Evolutionary conservation across 2,113 vertebrate genomes (phyloP), one percentile per base, ranked within the genome.

Genomic region (Vicugna pacos): DNA sequence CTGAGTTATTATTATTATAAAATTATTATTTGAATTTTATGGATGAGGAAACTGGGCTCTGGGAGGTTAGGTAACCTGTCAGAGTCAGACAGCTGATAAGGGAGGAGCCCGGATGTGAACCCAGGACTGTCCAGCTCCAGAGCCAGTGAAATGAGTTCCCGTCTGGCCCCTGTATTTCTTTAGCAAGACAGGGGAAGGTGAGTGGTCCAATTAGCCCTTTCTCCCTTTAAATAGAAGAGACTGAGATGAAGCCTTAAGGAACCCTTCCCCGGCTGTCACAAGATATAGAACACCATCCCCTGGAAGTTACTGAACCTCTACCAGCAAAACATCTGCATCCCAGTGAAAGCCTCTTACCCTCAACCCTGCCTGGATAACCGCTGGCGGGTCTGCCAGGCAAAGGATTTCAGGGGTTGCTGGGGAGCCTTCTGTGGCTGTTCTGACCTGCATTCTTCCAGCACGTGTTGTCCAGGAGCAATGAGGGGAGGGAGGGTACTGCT

Each of bases 381-480:
- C n/a, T 24, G 52, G 91, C 67, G 54, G 67, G 16, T 50, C 70
- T 76, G 60, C 35, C 5, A 2, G 75, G 80, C 56, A 16, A 67
- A 77, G 50, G 81, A 35, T 70, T 96, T 87, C n/a, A 0, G 16
- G 85, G 52, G 85, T 35, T 94, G 62, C 85, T 48, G 81, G 73
- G 67, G 64, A 80, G 54, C 52, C 54, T 24, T 80, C 11, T 17
- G 54, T 65, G 80, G 32, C 86, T 58, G 60, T 20, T 93, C 72
- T 50, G 93, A 85, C 88, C 72, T 60, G 72, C 72, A 94, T 82
- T 93, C 94, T 94, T 89, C 62, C 30, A 62, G 81, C 46, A 26
- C 12, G 1, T 62, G 75, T 89, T 76, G 76, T 96, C 94, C 92
- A 94, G 96, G 91, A 97, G 60, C 91, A 58, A 12, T 0, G 65